Evolutionary conservation across 2,888 invertebrate genomes (phyloP).

Genomic region (Plebejus anna): DNA sequence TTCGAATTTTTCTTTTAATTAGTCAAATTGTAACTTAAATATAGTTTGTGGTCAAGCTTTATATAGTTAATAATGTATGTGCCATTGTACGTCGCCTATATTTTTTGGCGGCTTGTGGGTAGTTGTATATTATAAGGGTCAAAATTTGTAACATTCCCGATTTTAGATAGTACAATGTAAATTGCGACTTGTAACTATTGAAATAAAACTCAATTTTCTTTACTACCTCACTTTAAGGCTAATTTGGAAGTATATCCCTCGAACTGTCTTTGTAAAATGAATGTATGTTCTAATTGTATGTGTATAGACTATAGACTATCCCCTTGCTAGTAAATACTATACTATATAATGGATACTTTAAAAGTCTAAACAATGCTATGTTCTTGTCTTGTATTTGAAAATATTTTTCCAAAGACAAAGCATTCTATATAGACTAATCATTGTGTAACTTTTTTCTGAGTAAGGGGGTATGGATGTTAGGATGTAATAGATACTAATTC

Average conservation of each 20-base stretch:
- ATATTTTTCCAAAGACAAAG: neutral
- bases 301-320: neutral
- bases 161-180: slow-evolving; percentile 2
- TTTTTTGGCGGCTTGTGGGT: slow-evolving; percentile 12
- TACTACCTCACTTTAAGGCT: slow-evolving; percentile 27
- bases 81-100: slow-evolving; percentile 3
- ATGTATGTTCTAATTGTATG: neutral
- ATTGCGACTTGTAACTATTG: slow-evolving; percentile 9
- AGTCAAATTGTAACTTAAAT: neutral
- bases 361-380: no score
- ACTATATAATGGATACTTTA: neutral
- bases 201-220: slow-evolving; percentile 23
- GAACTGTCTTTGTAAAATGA: slow-evolving; percentile 1
- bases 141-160: slow-evolving; percentile 19
- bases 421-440: neutral
- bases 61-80: slow-evolving; percentile 8
- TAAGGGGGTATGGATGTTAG: neutral
- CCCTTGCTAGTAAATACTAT: neutral
- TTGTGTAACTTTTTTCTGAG: neutral
- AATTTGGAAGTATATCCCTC: slow-evolving; percentile 14
- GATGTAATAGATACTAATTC: neutral
- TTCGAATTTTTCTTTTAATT: neutral
- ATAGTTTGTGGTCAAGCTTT: slow-evolving; percentile 17
- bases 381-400: neutral
- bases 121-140: neutral